Conservation (phyloP, 1,140 invertebrate species). For the Penaeus chinensis region DNA sequence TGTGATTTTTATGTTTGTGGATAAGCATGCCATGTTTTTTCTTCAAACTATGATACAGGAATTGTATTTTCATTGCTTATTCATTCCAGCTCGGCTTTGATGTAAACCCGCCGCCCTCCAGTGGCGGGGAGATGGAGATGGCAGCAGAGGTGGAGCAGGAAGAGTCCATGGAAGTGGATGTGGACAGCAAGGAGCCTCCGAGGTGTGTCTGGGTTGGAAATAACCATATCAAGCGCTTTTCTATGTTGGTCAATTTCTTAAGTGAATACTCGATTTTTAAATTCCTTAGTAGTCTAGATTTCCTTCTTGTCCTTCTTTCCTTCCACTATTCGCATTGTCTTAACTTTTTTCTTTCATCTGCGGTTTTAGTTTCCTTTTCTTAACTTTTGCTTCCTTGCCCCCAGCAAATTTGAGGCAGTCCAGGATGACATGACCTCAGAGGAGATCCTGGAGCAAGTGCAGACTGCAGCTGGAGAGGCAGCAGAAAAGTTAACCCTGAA, state of each 20-base stretch:
- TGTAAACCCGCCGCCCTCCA: constrained; percentile 10
- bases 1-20: neutral
- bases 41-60: too few species aligned
- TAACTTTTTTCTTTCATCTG: neutral
- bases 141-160: constrained; percentile 63
- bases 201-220: constrained; percentile 61
- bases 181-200: constrained; percentile 68
- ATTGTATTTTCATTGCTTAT: too few species aligned
- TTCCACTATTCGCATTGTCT: constrained; percentile 63
- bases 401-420: constrained; percentile 77
- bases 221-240: neutral
- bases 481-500: constrained; percentile 75
- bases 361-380: neutral
- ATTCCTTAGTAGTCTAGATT: too few species aligned
- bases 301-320: too few species aligned
- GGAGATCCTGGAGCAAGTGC: constrained; percentile 81
- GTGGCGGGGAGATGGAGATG: constrained; percentile 16
- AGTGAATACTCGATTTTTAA: too few species aligned
- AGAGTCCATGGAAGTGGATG: constrained; percentile 69
- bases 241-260: neutral
- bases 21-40: too few species aligned
- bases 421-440: constrained; percentile 83
- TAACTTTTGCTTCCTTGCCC: constrained; percentile 67
- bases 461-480: constrained; percentile 76
- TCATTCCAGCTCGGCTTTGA: constrained; percentile 52